phyloP scores from a whole-genome alignment of 1,140 invertebrate species.

The Zeugodacus cucurbitae region DNA sequence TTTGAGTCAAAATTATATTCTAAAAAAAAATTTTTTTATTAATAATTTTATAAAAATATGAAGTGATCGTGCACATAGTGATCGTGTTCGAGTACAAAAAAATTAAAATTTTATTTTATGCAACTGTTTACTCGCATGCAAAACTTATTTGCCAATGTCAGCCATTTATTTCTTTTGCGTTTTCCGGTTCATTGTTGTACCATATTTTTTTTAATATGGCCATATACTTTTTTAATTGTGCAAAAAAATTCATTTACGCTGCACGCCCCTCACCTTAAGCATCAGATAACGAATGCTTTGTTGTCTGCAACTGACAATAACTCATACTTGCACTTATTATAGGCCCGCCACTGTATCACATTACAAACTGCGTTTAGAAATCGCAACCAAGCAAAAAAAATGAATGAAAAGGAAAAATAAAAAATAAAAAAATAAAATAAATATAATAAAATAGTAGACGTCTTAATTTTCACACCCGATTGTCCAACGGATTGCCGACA shows the following conservation, averaged over 20 bases:
- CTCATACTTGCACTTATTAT: not conserved
- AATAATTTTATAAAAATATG: no score
- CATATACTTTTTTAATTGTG: not conserved
- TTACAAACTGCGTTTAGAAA: not conserved
- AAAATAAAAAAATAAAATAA: not conserved
- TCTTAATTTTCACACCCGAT: conserved; percentile 19
- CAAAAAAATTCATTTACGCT: not conserved
- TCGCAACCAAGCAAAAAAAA: not conserved
- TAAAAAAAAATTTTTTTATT: no score
- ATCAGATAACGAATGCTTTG: conserved; percentile 4
- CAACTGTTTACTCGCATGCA: no score
- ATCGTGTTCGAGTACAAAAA: no score
- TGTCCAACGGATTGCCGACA: not conserved
- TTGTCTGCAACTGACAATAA: not conserved
- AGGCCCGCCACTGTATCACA: not conserved
- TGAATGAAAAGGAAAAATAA: not conserved
- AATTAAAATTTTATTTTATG: no score
- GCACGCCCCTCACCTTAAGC: conserved; percentile 7
- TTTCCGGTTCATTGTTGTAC: not conserved
- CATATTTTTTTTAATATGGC: not conserved
- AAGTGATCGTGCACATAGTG: no score
- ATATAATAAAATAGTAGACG: not conserved
- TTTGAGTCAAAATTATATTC: not conserved
- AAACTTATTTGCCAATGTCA: not conserved
- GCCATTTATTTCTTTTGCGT: not conserved